Evolutionary conservation across 2,888 invertebrate genomes (phyloP).

Genomic region (Rhamphomyia laevipes): DNA sequence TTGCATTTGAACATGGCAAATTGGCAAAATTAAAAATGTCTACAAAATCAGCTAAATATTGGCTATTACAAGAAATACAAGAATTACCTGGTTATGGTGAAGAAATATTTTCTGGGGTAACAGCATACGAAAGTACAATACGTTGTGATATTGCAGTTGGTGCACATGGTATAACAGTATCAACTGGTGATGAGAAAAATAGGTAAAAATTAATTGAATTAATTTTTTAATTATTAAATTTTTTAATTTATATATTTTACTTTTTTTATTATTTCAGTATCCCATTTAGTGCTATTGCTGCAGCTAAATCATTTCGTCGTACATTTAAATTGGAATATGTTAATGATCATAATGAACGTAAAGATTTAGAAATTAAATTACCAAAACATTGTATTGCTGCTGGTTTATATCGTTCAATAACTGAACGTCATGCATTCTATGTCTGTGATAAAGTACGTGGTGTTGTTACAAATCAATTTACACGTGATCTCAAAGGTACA

Average conservation of each 20-base stretch:
- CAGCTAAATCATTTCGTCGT: constrained; percentile 62
- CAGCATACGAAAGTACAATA: constrained; percentile 29
- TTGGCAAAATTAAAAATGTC: constrained; percentile 47
- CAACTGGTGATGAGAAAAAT: constrained; percentile 52
- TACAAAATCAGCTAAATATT: constrained; percentile 69
- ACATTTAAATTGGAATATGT: constrained; percentile 66
- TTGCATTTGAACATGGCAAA: constrained; percentile 34
- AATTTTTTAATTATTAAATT: not conserved
- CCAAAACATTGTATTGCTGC: constrained; percentile 71
- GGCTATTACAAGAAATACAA: constrained; percentile 69
- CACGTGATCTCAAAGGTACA: constrained; percentile 78
- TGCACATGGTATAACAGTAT: constrained; percentile 69
- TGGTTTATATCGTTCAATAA: constrained; percentile 73
- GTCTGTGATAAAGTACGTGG: constrained; percentile 83
- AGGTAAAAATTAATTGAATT: constrained; percentile 26
- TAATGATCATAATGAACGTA: constrained; percentile 53
- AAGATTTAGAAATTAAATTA: constrained; percentile 62
- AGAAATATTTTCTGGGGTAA: constrained; percentile 65
- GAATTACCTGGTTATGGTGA: constrained; percentile 72
- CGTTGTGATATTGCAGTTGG: constrained; percentile 59
- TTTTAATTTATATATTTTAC: constrained; percentile 1
- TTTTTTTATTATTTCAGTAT: constrained; percentile 44
- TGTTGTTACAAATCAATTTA: constrained; percentile 80
- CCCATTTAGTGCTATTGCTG: constrained; percentile 69
- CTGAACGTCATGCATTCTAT: constrained; percentile 86